A percentile compares a stretch with the other conserved stretches of the same genome.
These are phyloP conservation scores for Microctenopoma stevenorrisi DNA, from an alignment of 2,797 vertebrate species.

Conservation along the genomic window DNA sequence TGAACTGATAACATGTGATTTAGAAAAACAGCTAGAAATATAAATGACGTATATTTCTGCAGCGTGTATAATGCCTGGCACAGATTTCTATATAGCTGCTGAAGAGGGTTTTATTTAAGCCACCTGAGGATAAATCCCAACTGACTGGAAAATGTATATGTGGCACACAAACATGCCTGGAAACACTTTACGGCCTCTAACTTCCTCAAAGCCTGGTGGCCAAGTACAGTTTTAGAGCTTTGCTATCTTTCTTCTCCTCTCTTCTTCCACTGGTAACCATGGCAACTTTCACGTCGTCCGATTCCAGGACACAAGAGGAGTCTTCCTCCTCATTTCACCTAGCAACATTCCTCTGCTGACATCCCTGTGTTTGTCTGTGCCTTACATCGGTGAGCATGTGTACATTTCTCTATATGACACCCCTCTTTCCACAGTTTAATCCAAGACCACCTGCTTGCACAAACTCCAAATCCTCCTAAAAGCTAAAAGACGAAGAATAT, in stretches of 20 bases:
- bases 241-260: slow-evolving; percentile 58
- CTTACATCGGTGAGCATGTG: slow-evolving; percentile 15
- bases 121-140: slow-evolving; percentile 4
- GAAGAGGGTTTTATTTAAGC: background rate
- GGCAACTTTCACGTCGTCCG: slow-evolving; percentile 79
- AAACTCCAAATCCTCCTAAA: slow-evolving; percentile 56
- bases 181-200: slow-evolving; percentile 41
- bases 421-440: slow-evolving; percentile 52
- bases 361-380: slow-evolving; percentile 24
- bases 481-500: slow-evolving; percentile 48
- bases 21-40: slow-evolving; percentile 7
- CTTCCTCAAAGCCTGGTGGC: slow-evolving; percentile 45
- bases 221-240: slow-evolving; percentile 70
- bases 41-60: slow-evolving; percentile 12
- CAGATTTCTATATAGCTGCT: background rate
- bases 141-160: slow-evolving; percentile 1
- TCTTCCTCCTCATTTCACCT: slow-evolving; percentile 69
- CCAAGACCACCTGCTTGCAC: slow-evolving; percentile 53
- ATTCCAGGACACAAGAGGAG: slow-evolving; percentile 77
- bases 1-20: slow-evolving; percentile 1
- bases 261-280: slow-evolving; percentile 79
- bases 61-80: slow-evolving; percentile 2
- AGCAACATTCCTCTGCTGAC: slow-evolving; percentile 71
- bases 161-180: slow-evolving; percentile 23
- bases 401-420: slow-evolving; percentile 28